Percentiles rank a stretch among this genome's conserved stretches.
phyloP scores from a whole-genome alignment of 2,888 invertebrate species.

The Hermaeophaga mercurialis region DNA sequence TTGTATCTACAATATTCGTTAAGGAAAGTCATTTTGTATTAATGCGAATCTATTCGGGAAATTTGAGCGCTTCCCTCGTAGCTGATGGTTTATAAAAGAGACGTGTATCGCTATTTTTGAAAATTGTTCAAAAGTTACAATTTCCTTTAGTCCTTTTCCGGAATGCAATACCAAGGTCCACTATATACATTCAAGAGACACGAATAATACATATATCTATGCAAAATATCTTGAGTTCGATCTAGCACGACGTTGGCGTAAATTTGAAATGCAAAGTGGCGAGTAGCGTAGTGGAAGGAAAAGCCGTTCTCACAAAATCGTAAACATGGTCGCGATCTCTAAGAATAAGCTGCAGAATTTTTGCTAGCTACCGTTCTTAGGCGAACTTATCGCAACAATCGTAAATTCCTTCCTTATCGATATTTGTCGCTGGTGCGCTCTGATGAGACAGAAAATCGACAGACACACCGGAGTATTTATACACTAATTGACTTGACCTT shows the following conservation, averaged over 20 bases:
- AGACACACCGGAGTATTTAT: neutral
- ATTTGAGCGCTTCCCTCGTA: no score
- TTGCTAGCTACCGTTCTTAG: slow-evolving; percentile 46
- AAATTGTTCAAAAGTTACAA: no score
- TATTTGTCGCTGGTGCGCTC: slow-evolving; percentile 19
- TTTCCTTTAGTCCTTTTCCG: no score
- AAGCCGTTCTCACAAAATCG: slow-evolving; percentile 49
- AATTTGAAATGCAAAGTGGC: slow-evolving; percentile 56
- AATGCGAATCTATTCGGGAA: no score
- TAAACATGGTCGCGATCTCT: slow-evolving; percentile 51
- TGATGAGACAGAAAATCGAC: slow-evolving; percentile 1
- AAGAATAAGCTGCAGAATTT: slow-evolving; percentile 11
- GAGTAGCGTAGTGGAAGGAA: slow-evolving; percentile 38
- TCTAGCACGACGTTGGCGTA: slow-evolving; percentile 55
- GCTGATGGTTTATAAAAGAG: no score
- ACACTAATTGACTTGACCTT: no score
- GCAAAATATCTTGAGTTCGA: slow-evolving; percentile 54
- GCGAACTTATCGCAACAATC: slow-evolving; percentile 51
- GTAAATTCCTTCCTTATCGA: slow-evolving; percentile 52
- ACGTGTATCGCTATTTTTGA: no score
- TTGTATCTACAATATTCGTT: no score
- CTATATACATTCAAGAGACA: no score
- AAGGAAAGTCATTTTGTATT: no score
- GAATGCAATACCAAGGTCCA: no score
- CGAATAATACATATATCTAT: slow-evolving; percentile 55